Evolutionary conservation across 23 tunicate species (phyloP), one percentile per base, ranked within the genome.

Genomic region (Aplidium turbinatum): DNA sequence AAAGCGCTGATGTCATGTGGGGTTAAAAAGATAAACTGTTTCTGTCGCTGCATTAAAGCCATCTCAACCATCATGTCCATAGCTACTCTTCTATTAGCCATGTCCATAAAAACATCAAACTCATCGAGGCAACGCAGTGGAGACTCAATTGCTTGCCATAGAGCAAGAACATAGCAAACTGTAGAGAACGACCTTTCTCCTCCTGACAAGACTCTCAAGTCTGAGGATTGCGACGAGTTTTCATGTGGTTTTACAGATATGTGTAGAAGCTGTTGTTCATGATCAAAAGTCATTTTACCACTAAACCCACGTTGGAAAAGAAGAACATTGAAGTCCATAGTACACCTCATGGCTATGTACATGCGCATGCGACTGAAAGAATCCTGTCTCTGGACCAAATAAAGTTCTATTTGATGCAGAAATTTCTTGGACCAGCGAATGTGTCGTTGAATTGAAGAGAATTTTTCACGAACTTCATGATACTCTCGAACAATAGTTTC

Each of bases 81-180:
- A 38, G 97, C 97, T 22, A 90, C 90, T 20, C 97, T 66, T 5
- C 97, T 78, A 57, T 91, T 91, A 3, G 90, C 97, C 91, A 91
- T 91, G 42, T 91, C 97, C 97, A 91, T 91, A 56, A 83, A 91
- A 20, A 91, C 97, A 35, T 91, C 97, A 79, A 91, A 90, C 72
- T 90, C 97, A 62, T 90, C 97, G 4, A 90, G 75, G 60, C 97
- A 90, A 0, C 97, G 82, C 5, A 90, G 46, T 1, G 97, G 97
- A 16, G 97, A 90, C 57, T 78, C 58, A 28, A 83, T 78, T 2
- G 68, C 97, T 56, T 90, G 85, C 97, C 97, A 90, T 56, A 90
- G 45, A 33, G 97, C 87, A 20, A 82, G 56, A 21, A 90, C 65
- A 72, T 76, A 90, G 48, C 97, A 90, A 19, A 90, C 97, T 55